phyloP scores from a whole-genome alignment of 2,113 vertebrate species.

The Pagrus major region DNA sequence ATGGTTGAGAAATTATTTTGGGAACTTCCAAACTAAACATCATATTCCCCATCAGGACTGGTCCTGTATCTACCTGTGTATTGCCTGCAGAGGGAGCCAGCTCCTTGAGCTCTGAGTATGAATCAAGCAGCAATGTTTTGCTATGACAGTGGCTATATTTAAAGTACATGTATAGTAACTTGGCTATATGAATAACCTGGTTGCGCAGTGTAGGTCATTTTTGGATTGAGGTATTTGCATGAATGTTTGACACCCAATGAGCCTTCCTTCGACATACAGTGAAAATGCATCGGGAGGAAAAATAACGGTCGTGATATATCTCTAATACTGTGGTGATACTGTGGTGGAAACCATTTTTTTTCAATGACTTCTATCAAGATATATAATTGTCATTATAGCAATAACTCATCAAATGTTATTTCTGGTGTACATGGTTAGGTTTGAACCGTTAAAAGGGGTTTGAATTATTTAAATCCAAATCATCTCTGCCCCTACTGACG shows the following conservation, averaged over 20 bases:
- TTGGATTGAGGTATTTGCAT: neutral
- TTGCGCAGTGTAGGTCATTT: neutral
- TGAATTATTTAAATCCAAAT: neutral
- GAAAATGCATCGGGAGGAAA: neutral
- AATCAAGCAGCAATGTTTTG: neutral
- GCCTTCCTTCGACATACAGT: neutral
- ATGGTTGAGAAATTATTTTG: neutral
- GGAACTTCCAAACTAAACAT: neutral
- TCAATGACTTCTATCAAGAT: neutral
- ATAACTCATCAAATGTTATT: neutral
- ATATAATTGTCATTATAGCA: neutral
- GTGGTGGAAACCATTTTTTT: neutral
- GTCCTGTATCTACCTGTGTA: neutral
- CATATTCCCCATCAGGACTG: neutral
- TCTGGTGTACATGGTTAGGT: neutral
- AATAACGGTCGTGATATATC: neutral
- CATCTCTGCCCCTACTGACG: neutral
- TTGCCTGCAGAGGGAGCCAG: constrained; percentile 61
- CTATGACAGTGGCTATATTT: neutral
- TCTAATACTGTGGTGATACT: neutral
- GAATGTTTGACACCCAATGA: neutral
- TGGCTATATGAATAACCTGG: neutral
- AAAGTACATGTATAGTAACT: neutral
- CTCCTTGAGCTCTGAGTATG: neutral
- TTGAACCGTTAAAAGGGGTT: neutral